Conservation (phyloP, 1,140 invertebrate genomes). For the Aradophagus sp. region DNA sequence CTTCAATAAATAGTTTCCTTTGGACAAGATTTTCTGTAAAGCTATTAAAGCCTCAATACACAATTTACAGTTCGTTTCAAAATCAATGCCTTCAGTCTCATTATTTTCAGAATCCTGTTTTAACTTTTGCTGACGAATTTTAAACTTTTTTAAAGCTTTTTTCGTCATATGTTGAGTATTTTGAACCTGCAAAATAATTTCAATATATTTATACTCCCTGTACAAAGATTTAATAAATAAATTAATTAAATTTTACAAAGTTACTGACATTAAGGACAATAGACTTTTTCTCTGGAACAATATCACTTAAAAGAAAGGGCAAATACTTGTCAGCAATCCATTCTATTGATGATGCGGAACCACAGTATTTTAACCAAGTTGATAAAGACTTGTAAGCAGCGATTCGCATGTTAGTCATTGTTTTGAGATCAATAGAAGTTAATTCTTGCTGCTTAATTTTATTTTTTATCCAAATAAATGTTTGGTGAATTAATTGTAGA, state of each 20-base stretch:
- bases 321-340: conserved; percentile 31
- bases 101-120: conserved; percentile 37
- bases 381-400: conserved; percentile 27
- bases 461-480: conserved; percentile 49
- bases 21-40: conserved; percentile 63
- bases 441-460: conserved; percentile 9
- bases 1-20: conserved; percentile 52
- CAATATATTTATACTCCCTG: too few species aligned
- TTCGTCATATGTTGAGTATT: conserved; percentile 63
- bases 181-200: conserved; percentile 48
- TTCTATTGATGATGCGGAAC: conserved; percentile 28
- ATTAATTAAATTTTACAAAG: conserved; percentile 5
- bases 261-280: conserved; percentile 28
- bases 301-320: conserved; percentile 39
- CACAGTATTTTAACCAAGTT: conserved; percentile 33
- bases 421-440: conserved; percentile 16
- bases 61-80: conserved; percentile 47
- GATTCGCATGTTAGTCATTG: conserved; percentile 17
- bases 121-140: conserved; percentile 52
- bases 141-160: conserved; percentile 60
- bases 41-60: conserved; percentile 56
- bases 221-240: not conserved
- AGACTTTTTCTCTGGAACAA: conserved; percentile 21
- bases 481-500: conserved; percentile 55
- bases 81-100: conserved; percentile 17